Evolutionary conservation across 2,888 invertebrate genomes (phyloP), one percentile per base, ranked within the genome.

Genomic region (Buathra laborator): DNA sequence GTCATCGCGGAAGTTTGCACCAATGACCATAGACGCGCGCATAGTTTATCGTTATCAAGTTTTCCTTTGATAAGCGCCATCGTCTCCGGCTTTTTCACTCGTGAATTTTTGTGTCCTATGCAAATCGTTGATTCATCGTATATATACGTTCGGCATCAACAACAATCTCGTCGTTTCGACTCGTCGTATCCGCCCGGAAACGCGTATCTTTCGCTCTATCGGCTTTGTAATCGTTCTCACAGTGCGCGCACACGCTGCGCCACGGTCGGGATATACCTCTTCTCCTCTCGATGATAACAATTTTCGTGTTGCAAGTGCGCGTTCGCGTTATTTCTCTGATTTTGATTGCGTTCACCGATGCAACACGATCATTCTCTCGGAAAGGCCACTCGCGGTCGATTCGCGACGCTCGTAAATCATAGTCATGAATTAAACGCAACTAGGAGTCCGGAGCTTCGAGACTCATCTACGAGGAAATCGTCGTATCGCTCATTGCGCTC

Each of bases 141-240:
- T 24, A 19, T 10, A 19, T 24, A 19, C 24, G 10, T 56, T 56
- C 0, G 19, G 24, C 56, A 9, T 37, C 37, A 19, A 19, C 53
- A 9, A 19, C 53, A 53, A 19, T 10, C 19, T 24, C 53, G 56
- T 3, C 56, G 53, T 32, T 56, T 12, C 68, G 70, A 62, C 24
- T 68, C 46, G 75, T 68, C 81, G 62, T 62, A 62, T 81, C 81
- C 75, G 75, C 56, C 68, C 81, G 81, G 81, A 81, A 75, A 75
- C 51, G 75, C 59, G 48, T 70, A 70, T 70, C 70, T 59, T 59
- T 44, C 29, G 12, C 9, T 24, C 14, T 72, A n/a, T 74, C 53
- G 66, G 66, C 81, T 67, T 67, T 56, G 56, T 68, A 81, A 74
- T 74, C 74, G 81, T 81, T 67, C 48, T 37, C 79, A 19, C 10